Evolutionary conservation across 37 sponge, comb jelly and placozoan genomes (phyloP), one percentile per base, ranked within the genome.

Genomic region (Oscarella lobularis): DNA sequence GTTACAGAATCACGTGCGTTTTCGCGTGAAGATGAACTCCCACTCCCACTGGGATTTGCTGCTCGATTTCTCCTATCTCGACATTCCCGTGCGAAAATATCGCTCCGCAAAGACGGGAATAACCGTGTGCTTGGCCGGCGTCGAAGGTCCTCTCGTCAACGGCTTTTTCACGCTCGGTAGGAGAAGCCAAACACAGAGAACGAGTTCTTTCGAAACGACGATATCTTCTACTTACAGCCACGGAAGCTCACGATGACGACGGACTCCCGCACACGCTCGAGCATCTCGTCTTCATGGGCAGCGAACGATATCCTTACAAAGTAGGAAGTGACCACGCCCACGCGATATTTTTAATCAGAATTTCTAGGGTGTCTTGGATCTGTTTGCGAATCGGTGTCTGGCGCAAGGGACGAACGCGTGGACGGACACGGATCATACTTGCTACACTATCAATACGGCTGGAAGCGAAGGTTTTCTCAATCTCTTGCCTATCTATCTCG

Each of bases 271-370:
- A 97, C 80, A 93, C 98, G 0, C 82, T 97, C 36, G 98, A 97
- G 67, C 98, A 97, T 74, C 85, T 97, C 37, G 82, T 97, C 41
- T 97, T 97, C 81, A 89, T 97, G 98, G 98, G 94, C 39, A 90
- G 91, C 33, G 86, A 92, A 76, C 68, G 83, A 29, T 97, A 93
- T 68, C 98, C 98, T 30, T 88, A 86, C 73, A 95, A 95, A 89
- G 94, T 87, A 73, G 9, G 60, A 48, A 48, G 9, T 48, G 20
- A 27, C 20, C 20, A 27, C 9, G 20, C 9, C 9, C 20, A 48
- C 20, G 60, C 20, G 9, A 27, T 27, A 20, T 20, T 48, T 9
- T 48, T 48, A 27, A 9, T 48, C 60, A 27, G 20, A 27, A 27
- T 9, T 48, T 78, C n/a, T 55, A 91, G 92, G 96, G 96, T 67